These are phyloP conservation scores for Muntiacus muntjak DNA, from an alignment of 2,113 vertebrate genomes.

Conservation along the genomic window DNA sequence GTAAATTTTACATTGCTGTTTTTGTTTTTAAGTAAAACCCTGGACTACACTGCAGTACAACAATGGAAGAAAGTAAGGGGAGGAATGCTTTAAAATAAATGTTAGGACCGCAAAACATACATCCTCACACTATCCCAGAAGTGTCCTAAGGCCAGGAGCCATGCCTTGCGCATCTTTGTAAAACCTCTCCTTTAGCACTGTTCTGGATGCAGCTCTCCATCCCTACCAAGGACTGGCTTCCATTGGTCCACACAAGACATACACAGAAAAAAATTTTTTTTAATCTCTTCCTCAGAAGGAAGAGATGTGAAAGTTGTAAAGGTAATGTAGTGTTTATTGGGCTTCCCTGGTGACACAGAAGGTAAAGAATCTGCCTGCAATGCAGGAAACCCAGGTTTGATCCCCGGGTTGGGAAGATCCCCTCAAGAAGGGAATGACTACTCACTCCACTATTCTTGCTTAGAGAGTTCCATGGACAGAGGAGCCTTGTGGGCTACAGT, in stretches of 20 bases:
- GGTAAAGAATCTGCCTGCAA: background rate
- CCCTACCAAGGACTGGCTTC: background rate
- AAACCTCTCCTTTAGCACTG: background rate
- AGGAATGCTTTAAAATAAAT: background rate
- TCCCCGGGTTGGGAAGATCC: background rate
- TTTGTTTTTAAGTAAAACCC: conserved; percentile 33
- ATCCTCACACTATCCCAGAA: background rate
- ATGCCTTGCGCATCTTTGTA: background rate
- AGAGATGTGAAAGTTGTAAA: background rate
- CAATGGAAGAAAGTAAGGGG: background rate
- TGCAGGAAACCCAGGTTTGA: background rate
- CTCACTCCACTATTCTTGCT: background rate
- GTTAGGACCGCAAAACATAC: background rate
- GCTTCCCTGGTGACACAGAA: background rate
- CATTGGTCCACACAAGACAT: background rate
- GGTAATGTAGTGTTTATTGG: background rate
- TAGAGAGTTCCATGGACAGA: background rate
- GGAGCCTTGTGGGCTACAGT: background rate
- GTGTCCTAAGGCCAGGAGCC: background rate
- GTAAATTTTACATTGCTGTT: background rate
- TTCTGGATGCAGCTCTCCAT: background rate
- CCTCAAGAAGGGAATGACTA: background rate
- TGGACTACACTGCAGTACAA: background rate
- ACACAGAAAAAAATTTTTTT: background rate
- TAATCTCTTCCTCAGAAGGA: background rate